Conservation (phyloP, 2,113 vertebrate genomes). For the Myocastor coypus region DNA sequence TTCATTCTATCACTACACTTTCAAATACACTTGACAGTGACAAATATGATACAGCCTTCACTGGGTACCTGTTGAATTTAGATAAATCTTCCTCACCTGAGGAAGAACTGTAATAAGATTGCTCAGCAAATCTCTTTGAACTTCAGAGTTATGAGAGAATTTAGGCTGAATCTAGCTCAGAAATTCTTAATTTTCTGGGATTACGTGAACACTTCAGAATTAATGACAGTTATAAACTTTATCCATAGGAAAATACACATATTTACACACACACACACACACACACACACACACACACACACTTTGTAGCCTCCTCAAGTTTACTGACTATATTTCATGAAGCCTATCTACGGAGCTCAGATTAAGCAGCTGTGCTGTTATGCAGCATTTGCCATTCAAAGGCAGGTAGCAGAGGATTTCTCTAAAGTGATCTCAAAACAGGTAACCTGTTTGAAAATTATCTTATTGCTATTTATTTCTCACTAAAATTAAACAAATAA, state of each 20-base stretch:
- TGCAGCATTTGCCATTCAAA: neutral
- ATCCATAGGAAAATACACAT: neutral
- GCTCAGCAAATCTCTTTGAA: neutral
- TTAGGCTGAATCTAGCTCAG: slow-evolving; percentile 3
- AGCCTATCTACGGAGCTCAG: neutral
- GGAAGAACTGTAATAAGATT: neutral
- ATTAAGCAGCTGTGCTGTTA: neutral
- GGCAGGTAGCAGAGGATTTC: neutral
- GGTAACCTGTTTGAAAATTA: no score
- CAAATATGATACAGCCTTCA: neutral
- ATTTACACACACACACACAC: neutral
- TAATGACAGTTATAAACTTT: neutral
- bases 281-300: neutral
- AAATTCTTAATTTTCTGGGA: slow-evolving; percentile 1
- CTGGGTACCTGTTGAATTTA: slow-evolving; percentile 22
- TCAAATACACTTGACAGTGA: neutral
- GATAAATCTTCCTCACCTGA: neutral
- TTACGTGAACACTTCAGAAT: neutral
- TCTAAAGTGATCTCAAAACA: neutral
- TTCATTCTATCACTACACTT: slow-evolving; percentile 31
- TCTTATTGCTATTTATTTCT: no score
- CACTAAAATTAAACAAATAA: no score
- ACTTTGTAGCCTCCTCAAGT: neutral
- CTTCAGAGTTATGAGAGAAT: neutral
- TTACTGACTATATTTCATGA: neutral